A percentile compares a stretch with the other conserved stretches of the same genome.
Conservation (phyloP, 2,113 vertebrate genomes). For the Erythrolamprus reginae region DNA sequence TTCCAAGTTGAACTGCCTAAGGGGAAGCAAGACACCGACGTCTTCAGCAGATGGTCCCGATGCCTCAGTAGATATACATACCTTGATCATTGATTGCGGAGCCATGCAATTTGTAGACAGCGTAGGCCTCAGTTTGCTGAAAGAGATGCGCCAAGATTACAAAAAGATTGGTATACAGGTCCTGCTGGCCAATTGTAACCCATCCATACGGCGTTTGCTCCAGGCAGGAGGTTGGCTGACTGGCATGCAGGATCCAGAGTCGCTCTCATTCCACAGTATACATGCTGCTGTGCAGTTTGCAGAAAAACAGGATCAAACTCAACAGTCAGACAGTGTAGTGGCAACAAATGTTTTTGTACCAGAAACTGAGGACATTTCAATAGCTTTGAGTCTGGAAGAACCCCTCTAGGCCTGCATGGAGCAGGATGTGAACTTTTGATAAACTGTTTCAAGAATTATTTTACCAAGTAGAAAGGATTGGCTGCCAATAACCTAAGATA, state of each 20-base stretch:
- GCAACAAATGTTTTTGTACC: not conserved
- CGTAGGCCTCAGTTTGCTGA: slow-evolving; percentile 71
- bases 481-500: not conserved
- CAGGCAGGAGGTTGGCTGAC: slow-evolving; percentile 68
- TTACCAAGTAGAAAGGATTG: not conserved
- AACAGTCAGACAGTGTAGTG: not conserved
- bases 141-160: slow-evolving; percentile 74
- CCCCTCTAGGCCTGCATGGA: not conserved
- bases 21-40: not conserved
- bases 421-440: not conserved
- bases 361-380: not conserved
- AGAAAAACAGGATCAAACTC: not conserved
- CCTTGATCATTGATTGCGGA: slow-evolving; percentile 79
- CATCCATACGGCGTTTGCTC: slow-evolving; percentile 70
- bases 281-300: slow-evolving; percentile 60
- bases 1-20: slow-evolving; percentile 5
- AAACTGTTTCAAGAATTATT: not conserved
- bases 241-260: not conserved
- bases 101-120: slow-evolving; percentile 79
- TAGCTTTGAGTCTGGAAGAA: not conserved
- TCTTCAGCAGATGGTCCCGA: not conserved
- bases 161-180: slow-evolving; percentile 64
- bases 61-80: slow-evolving; percentile 44
- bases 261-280: slow-evolving; percentile 66
- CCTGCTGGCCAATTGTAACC: slow-evolving; percentile 76